phyloP scores from a whole-genome alignment of 1,140 invertebrate species.

The Habropoda laboriosa region DNA sequence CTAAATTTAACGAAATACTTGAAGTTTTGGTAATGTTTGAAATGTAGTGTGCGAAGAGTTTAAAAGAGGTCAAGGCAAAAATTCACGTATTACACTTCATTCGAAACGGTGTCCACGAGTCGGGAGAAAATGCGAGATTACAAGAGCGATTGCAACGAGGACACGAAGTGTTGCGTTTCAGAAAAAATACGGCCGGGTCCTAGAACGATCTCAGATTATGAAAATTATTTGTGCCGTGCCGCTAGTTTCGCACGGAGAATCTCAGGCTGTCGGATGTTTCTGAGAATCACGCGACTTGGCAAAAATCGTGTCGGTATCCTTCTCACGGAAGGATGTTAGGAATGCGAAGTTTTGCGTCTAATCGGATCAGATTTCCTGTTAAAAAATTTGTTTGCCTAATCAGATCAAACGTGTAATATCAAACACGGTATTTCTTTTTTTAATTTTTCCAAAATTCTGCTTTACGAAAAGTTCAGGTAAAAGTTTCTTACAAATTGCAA shows the following conservation, averaged over 20 bases:
- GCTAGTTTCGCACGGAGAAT: conserved; percentile 33
- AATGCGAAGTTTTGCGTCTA: background rate
- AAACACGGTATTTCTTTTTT: background rate
- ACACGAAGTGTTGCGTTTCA: conserved; percentile 42
- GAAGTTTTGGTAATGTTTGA: too few relatives aligned
- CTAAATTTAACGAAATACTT: too few relatives aligned
- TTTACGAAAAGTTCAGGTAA: too few relatives aligned
- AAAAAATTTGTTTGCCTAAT: background rate
- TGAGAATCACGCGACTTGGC: conserved; percentile 23
- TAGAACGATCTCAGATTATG: conserved; percentile 65
- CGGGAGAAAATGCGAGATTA: conserved; percentile 45
- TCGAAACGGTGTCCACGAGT: background rate
- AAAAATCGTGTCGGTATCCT: conserved; percentile 37
- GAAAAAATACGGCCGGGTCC: conserved; percentile 56
- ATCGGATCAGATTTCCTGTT: background rate
- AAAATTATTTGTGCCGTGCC: conserved; percentile 63
- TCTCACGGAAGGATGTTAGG: conserved; percentile 30
- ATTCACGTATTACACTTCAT: background rate
- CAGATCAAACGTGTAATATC: background rate
- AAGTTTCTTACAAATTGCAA: too few relatives aligned
- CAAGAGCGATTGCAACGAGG: conserved; percentile 38
- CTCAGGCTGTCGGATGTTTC: conserved; percentile 37
- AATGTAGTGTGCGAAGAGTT: background rate
- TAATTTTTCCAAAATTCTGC: too few relatives aligned
- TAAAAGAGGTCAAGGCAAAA: background rate